Evolutionary conservation across 2,797 vertebrate genomes (phyloP).

Genomic region (Morelia viridis): DNA sequence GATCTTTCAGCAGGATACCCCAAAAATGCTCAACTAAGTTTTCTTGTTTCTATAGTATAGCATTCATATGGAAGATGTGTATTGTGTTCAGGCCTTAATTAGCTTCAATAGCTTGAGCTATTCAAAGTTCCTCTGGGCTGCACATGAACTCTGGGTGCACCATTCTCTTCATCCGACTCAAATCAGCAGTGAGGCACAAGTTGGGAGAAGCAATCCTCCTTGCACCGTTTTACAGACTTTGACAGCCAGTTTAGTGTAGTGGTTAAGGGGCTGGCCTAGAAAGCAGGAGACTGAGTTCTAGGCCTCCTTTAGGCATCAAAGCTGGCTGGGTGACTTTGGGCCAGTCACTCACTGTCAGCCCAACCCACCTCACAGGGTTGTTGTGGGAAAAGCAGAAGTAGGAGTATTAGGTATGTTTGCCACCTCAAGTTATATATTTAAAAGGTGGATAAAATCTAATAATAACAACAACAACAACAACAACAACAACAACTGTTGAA

Average conservation of each 20-base stretch:
- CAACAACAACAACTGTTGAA: too few relatives aligned
- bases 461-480: too few relatives aligned
- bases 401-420: not conserved
- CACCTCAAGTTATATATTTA: too few relatives aligned
- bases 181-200: not conserved
- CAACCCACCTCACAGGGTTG: not conserved
- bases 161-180: not conserved
- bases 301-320: not conserved
- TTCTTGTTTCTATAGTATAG: not conserved
- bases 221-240: not conserved
- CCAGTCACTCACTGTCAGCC: not conserved
- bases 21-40: not conserved
- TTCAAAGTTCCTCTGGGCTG: not conserved
- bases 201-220: not conserved
- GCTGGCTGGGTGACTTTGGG: not conserved
- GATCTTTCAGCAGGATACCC: not conserved
- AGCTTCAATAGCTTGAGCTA: not conserved
- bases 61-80: not conserved
- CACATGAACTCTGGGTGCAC: not conserved
- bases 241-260: not conserved
- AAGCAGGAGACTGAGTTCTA: not conserved
- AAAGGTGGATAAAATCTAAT: too few relatives aligned
- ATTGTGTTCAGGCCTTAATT: not conserved
- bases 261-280: not conserved
- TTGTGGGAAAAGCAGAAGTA: not conserved